Percentiles rank a stretch among this genome's conserved stretches.
Conservation (phyloP, 2,113 vertebrate genomes). For the Bubo blakistoni region DNA sequence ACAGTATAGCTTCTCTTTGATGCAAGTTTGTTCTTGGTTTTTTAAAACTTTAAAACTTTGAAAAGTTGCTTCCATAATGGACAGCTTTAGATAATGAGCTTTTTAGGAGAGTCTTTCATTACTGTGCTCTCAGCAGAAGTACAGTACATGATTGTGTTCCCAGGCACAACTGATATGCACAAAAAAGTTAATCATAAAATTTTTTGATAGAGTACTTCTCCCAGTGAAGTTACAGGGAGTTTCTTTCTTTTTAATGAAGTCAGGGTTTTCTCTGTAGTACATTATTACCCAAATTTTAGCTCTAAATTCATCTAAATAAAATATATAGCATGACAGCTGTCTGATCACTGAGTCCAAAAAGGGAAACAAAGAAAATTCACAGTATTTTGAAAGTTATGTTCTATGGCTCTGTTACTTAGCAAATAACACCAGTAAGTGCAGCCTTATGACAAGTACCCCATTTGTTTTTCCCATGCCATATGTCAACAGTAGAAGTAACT, state of each 20-base stretch:
- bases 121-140: not conserved
- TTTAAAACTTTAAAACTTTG: not conserved
- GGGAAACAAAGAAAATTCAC: not conserved
- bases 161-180: not conserved
- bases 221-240: not conserved
- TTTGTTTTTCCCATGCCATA: slow-evolving; percentile 36
- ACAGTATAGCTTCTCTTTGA: not conserved
- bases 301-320: not conserved
- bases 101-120: not conserved
- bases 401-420: slow-evolving; percentile 2
- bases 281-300: not conserved
- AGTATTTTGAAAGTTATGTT: slow-evolving; percentile 5
- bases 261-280: not conserved
- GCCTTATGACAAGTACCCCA: not conserved
- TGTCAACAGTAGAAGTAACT: slow-evolving; percentile 15
- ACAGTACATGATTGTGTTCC: not conserved
- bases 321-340: not conserved
- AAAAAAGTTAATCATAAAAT: not conserved
- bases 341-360: slow-evolving; percentile 1
- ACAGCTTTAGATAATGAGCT: not conserved
- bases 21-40: not conserved
- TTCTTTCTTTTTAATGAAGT: not conserved
- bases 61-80: not conserved
- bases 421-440: slow-evolving; percentile 13
- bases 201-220: not conserved